Evolutionary conservation across 2,797 vertebrate species (phyloP), one percentile per base, ranked within the genome.

Genomic region (Caiman crocodilus): DNA sequence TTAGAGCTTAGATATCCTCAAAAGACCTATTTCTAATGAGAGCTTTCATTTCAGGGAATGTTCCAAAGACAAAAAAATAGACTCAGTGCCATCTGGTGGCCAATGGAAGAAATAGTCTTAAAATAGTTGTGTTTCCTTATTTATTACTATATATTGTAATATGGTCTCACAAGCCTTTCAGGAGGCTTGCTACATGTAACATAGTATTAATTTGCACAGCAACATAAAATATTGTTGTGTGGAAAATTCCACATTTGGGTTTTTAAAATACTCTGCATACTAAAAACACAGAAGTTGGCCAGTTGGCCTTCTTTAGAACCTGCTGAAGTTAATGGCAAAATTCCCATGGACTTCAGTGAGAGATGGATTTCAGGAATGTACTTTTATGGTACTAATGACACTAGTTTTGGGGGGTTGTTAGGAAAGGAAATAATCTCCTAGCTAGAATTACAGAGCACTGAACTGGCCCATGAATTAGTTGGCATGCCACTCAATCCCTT

Each of bases 41-140:
- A 7, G 23, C 35, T 76, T 30, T 78, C n/a, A n/a, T 61, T 92
- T 79, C 88, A 89, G 63, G 30, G 35, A 88, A 26, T 58, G 23
- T 3, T 55, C 20, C 56, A 76, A 85, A 64, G 74, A 79, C 20
- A 92, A 23, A 1, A 75, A 93, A 92, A 73, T 77, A 96, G 86
- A 79, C 12, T 85, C 26, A 91, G 93, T 97, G 93, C 97, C 98
- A 97, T 95, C 98, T 97, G 84, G 97, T 98, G 98, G 98, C 88
- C 63, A 67, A 50, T 67, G 57, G 77, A 50, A 84, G 95, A 87
- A 95, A 94, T 7, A 94, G 82, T 90, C 23, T 23, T 4, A 3
- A 15, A 50, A 50, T 50, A 50, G 42, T 50, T 50, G 42, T 50
- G 42, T 10, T 32, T 55, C 14, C 15, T 25, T 74, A 42, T 64